Percentiles rank a stretch among this genome's conserved stretches.
Evolutionary conservation across 1,140 invertebrate genomes (phyloP).

Genomic region (Triops longicaudatus): DNA sequence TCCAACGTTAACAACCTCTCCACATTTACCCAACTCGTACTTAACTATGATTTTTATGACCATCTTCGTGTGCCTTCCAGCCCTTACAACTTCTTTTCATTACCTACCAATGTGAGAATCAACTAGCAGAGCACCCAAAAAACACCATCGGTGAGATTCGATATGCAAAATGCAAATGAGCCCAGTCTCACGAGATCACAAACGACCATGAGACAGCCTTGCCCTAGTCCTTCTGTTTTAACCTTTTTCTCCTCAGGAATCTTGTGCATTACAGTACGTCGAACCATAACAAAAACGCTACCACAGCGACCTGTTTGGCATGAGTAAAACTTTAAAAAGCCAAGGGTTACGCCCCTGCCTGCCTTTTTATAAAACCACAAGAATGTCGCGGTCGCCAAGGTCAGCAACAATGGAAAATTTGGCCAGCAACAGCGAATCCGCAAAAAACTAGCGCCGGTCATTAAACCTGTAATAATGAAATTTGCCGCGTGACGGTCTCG

Average conservation of each 20-base stretch:
- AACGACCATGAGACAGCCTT: conserved; percentile 1
- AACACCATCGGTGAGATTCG: not conserved
- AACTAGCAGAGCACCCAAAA: not conserved
- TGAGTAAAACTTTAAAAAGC: not conserved
- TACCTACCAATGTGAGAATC: not conserved
- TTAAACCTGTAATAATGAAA: too few species aligned
- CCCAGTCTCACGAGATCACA: not conserved
- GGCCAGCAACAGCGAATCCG: not conserved
- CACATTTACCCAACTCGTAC: not conserved
- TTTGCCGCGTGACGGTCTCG: too few species aligned
- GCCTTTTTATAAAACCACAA: not conserved
- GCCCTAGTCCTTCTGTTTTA: not conserved
- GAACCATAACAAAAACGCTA: not conserved
- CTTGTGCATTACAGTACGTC: not conserved
- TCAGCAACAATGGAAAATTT: not conserved
- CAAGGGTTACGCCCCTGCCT: not conserved
- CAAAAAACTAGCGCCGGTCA: too few species aligned
- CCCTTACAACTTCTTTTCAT: not conserved
- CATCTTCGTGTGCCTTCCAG: not conserved
- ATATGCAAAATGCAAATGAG: not conserved
- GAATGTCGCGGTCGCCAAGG: conserved; percentile 9
- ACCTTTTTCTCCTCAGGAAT: not conserved
- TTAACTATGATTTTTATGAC: not conserved
- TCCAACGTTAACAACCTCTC: not conserved
- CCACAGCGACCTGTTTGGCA: not conserved